Evolutionary conservation across 2,113 vertebrate genomes (phyloP), one percentile per base, ranked within the genome.

Genomic region (Chrysochloris asiatica): DNA sequence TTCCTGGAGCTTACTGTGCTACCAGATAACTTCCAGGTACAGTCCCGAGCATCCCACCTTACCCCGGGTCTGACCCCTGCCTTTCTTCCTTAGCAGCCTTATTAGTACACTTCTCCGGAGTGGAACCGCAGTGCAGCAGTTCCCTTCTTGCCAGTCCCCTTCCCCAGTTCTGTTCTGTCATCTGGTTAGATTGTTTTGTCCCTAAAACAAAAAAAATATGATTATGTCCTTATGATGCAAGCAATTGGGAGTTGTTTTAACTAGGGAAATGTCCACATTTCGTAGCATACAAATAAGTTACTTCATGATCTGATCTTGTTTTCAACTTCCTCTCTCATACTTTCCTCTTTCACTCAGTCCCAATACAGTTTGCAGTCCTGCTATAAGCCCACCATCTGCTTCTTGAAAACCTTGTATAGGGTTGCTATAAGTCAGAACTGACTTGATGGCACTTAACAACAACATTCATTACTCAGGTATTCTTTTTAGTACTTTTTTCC

Each of bases 151-250:
- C 48, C 59, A 24, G 21, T 61, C 43, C 3, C 3, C 36, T 48
- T 45, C 3, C 21, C 59, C 1, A 5, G 13, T 79, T 85, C 52
- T 52, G 28, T 72, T 47, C 43, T 71, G 5, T 24, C 48, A 43
- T 85, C 24, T 41, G 45, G 9, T 87, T 83, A 48, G 45, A 3
- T n/a, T 16, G 19, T 76, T 88, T 84, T 50, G 26, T 85, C 38
- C 90, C 77, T 88, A 72, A 80, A 67, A 65, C 43, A 88, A 81
- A 91, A 88, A 81, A 91, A 85, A 33, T 78, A 36, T 61, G 33
- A 45, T 50, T 80, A 79, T 83, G 8, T 88, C 13, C 38, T 9
- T 75, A 11, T 59, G 28, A 75, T 87, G 52, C 38, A 91, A 80
- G 47, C 63, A 65, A 84, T 47, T 4, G 79, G 22, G n/a, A 78